Evolutionary conservation across 2,888 invertebrate species (phyloP).

Genomic region (Choreutis nemorana): DNA sequence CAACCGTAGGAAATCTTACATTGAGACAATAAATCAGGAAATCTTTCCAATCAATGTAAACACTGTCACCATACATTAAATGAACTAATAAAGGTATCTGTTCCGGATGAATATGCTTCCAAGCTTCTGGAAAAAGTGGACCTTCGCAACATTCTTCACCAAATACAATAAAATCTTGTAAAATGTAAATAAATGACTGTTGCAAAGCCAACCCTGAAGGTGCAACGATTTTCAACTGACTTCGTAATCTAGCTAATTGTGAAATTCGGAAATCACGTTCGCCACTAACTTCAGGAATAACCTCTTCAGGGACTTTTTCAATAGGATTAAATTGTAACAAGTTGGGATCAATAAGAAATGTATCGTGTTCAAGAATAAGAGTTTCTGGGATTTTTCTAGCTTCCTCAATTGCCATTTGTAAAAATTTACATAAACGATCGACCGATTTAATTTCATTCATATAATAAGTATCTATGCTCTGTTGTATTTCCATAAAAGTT

Average conservation of each 20-base stretch:
- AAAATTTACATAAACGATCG: conserved; percentile 52
- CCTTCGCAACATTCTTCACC: conserved; percentile 48
- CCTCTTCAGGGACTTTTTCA: conserved; percentile 15
- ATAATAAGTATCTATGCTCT: conserved; percentile 51
- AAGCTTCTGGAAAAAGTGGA: conserved; percentile 34
- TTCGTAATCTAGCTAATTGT: conserved; percentile 37
- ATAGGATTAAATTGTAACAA: conserved; percentile 33
- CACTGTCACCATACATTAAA: conserved; percentile 60
- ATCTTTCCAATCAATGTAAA: conserved; percentile 71
- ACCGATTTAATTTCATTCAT: conserved; percentile 53
- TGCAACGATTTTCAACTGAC: conserved; percentile 45
- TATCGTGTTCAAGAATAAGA: conserved; percentile 53
- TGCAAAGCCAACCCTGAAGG: conserved; percentile 46
- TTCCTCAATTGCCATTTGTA: conserved; percentile 60
- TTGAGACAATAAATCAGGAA: conserved; percentile 69
- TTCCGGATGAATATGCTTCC: conserved; percentile 45
- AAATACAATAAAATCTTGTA: conserved; percentile 60
- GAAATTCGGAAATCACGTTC: conserved; percentile 38
- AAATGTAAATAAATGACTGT: conserved; percentile 52
- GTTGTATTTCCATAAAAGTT: conserved; percentile 48
- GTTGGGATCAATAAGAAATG: conserved; percentile 55
- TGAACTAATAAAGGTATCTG: conserved; percentile 47
- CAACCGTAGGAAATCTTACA: conserved; percentile 59
- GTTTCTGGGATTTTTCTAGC: conserved; percentile 48
- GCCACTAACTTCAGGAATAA: conserved; percentile 19